A percentile compares a stretch with the other conserved stretches of the same genome.
Evolutionary conservation across 64 coral and sea anemone genomes (phyloP).

Genomic region (Montipora sp.): DNA sequence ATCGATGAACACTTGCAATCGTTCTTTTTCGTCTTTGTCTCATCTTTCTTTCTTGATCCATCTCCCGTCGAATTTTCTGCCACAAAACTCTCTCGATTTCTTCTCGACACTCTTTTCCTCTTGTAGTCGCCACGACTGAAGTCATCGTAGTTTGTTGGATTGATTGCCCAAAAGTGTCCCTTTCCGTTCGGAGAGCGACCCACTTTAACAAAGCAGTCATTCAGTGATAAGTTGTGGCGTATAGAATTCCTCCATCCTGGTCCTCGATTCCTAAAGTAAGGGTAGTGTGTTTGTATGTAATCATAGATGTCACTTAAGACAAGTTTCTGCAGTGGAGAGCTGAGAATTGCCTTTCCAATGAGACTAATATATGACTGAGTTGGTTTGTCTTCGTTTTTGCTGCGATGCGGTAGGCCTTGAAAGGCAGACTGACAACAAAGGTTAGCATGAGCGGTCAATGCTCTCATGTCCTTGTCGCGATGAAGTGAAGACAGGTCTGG

Average conservation of each 20-base stretch:
- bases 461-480: not conserved
- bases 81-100: not conserved
- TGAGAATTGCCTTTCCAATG: constrained; percentile 69
- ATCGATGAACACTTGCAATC: no score
- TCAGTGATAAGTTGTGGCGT: constrained; percentile 64
- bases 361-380: constrained; percentile 63
- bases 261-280: constrained; percentile 67
- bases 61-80: not conserved
- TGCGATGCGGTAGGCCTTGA: constrained; percentile 4
- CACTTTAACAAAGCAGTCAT: constrained; percentile 74
- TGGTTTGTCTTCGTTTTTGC: constrained; percentile 64
- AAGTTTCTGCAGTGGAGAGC: constrained; percentile 68
- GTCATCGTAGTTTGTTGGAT: constrained; percentile 64
- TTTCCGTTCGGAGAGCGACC: constrained; percentile 68
- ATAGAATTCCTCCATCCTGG: constrained; percentile 72
- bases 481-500: not conserved
- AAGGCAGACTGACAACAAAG: not conserved
- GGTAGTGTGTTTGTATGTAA: constrained; percentile 66
- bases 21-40: not conserved
- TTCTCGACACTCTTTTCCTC: constrained; percentile 42
- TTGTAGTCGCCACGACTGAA: constrained; percentile 67
- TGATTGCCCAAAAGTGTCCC: constrained; percentile 78
- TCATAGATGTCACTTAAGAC: constrained; percentile 67
- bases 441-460: not conserved
- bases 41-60: not conserved